Evolutionary conservation across 2,888 invertebrate genomes (phyloP).

Genomic region (Monopis laevigella): DNA sequence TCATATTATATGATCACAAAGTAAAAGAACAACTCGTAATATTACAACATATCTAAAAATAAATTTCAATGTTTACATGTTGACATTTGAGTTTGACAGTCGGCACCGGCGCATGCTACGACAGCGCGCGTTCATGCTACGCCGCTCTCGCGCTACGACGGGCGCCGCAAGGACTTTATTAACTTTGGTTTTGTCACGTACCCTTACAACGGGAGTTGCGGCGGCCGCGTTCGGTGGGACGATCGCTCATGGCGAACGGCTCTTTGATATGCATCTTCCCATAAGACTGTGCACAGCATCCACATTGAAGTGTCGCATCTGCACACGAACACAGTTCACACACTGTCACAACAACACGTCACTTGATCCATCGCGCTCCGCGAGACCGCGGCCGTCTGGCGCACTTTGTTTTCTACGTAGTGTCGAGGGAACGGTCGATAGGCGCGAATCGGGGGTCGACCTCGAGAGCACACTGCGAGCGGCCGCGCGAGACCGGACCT

Average conservation of each 20-base stretch:
- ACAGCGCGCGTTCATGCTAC: neutral
- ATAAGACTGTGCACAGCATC: constrained; percentile 54
- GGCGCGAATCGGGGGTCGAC: constrained; percentile 57
- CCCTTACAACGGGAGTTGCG: constrained; percentile 65
- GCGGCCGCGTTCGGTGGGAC: constrained; percentile 63
- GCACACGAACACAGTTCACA: constrained; percentile 51
- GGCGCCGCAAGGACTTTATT: too few relatives aligned
- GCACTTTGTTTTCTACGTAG: constrained; percentile 49
- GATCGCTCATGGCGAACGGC: constrained; percentile 66
- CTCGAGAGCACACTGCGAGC: constrained; percentile 60
- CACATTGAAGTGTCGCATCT: constrained; percentile 62
- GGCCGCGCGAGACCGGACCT: constrained; percentile 60
- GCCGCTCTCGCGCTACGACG: too few relatives aligned
- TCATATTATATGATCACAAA: too few relatives aligned
- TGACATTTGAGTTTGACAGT: too few relatives aligned
- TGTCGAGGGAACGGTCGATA: constrained; percentile 37
- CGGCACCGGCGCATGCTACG: neutral
- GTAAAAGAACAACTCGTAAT: too few relatives aligned
- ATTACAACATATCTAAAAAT: too few relatives aligned
- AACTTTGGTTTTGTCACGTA: constrained; percentile 40
- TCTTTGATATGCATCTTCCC: constrained; percentile 67
- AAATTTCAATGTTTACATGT: too few relatives aligned
- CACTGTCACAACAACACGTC: constrained; percentile 47
- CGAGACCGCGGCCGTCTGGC: constrained; percentile 35
- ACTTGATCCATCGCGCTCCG: constrained; percentile 40